phyloP scores from a whole-genome alignment of 2,888 invertebrate species.

The Nymphalis polychloros region DNA sequence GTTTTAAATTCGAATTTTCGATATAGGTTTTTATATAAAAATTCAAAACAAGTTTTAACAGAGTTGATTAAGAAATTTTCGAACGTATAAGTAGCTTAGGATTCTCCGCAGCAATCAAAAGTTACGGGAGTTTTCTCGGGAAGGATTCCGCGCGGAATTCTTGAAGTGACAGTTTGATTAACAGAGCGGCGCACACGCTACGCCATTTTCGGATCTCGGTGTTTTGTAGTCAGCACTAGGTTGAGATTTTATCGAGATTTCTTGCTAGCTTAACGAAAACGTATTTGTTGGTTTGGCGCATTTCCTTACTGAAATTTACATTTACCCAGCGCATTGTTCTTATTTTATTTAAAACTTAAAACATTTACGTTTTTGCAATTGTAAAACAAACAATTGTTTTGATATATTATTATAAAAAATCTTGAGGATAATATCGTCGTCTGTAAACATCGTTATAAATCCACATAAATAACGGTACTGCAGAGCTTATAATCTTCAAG shows the following conservation, averaged over 20 bases:
- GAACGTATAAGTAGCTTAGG: constrained; percentile 70
- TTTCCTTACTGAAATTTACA: constrained; percentile 30
- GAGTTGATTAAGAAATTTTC: constrained; percentile 73
- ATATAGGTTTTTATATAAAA: not conserved
- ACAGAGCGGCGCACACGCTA: constrained; percentile 78
- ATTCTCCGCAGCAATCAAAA: constrained; percentile 77
- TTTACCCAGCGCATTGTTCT: constrained; percentile 14
- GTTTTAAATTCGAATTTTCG: constrained; percentile 1
- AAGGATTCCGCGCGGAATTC: constrained; percentile 79
- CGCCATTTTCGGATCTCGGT: constrained; percentile 69
- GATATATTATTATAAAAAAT: constrained; percentile 6
- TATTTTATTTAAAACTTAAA: not conserved
- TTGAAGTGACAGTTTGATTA: constrained; percentile 82
- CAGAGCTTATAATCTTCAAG: constrained; percentile 24
- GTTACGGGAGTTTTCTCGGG: constrained; percentile 76
- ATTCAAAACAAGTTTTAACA: constrained; percentile 47
- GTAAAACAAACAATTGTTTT: not conserved
- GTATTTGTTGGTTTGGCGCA: constrained; percentile 37
- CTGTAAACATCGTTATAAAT: constrained; percentile 16
- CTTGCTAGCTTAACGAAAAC: constrained; percentile 37
- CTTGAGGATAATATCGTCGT: constrained; percentile 7
- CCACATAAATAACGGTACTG: constrained; percentile 18
- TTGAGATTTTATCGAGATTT: constrained; percentile 55
- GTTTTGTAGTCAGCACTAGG: constrained; percentile 64
- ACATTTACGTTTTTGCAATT: not conserved